Conservation (phyloP, 2,797 vertebrate species). For the Argya squamiceps region DNA sequence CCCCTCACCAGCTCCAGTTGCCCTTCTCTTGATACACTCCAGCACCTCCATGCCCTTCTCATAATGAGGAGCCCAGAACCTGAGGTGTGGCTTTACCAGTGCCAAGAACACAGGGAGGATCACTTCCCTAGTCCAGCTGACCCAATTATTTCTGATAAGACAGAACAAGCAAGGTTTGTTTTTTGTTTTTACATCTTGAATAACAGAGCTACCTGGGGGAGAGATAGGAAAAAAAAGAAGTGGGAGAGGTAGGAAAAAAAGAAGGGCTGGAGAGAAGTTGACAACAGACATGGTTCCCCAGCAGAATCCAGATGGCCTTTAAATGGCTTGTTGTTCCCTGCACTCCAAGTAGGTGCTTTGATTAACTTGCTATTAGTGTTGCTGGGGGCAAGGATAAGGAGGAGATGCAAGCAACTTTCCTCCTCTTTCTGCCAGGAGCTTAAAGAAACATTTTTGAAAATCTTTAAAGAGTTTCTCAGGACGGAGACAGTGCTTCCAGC, state of each 20-base stretch:
- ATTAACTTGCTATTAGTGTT: not conserved
- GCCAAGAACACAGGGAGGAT: not conserved
- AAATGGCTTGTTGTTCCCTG: not conserved
- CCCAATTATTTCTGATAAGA: not conserved
- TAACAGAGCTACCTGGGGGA: not conserved
- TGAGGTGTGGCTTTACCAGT: not conserved
- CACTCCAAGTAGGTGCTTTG: not conserved
- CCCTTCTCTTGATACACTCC: not conserved
- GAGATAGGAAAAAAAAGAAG: not conserved
- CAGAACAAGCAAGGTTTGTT: not conserved
- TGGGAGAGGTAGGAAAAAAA: not conserved
- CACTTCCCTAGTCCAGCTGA: not conserved
- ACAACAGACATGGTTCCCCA: not conserved
- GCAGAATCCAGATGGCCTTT: not conserved
- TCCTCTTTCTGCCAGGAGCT: not conserved
- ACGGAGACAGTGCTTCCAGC: not conserved
- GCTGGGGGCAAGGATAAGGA: not conserved
- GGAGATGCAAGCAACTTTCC: not conserved
- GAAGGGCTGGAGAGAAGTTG: accelerated
- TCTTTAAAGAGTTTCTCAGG: not conserved
- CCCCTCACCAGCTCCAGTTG: not conserved
- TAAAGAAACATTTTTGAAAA: not conserved
- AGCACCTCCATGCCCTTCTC: not conserved
- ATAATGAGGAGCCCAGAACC: not conserved
- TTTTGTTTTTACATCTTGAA: not conserved